Base-by-base conservation (phyloP, 1,140 invertebrate species). In the Amyelois transitella region DNA sequence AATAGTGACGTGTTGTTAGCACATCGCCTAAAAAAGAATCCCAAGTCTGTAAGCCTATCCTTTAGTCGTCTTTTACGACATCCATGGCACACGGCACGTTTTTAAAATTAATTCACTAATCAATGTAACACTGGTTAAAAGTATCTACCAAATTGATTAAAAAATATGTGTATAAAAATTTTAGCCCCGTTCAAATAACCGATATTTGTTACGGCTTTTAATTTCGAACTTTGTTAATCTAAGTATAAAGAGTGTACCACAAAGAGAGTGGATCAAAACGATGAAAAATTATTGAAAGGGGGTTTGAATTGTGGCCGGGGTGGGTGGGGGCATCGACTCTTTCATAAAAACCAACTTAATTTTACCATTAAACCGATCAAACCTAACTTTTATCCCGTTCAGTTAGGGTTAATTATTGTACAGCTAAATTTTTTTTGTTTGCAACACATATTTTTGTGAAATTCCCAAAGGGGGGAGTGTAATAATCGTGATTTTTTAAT, bases 401-500 rank as follows among this genome's bases (percentile, higher is more conserved):
- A 6, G 7, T 54, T 68, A 85, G 25, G 44, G 62, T 53, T 52
- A 10, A 60, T 17, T 58, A 43, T 74, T 7, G 20, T 7, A 44
- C 59, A 21, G 10, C 12, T 18, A 1, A 2, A 7, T 53, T 60
- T 48, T 43, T 45, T 7, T 51, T 18, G 12, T n/a, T 19, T 19
- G 6, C 6, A 45, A 55, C 59, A n/a, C n/a, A n/a, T 64, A 55
- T 47, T 18, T 62, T 53, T 73, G 65, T 66, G 53, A 55, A 64
- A 71, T 75, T 73, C 64, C 72, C 63, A 73, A 75, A 69, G 77
- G 82, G 78, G 74, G 72, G 70, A 57, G 57, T 69, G 82, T 82
- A 87, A 87, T 87, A 86, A 87, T 87, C 82, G 84, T 87, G 84
- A 87, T 87, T 87, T 87, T 86, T 87, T 86, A 87, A 86, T 86